These are phyloP conservation scores for Ectemnius cavifrons DNA, from an alignment of 2,888 invertebrate species.

Conservation along the genomic window DNA sequence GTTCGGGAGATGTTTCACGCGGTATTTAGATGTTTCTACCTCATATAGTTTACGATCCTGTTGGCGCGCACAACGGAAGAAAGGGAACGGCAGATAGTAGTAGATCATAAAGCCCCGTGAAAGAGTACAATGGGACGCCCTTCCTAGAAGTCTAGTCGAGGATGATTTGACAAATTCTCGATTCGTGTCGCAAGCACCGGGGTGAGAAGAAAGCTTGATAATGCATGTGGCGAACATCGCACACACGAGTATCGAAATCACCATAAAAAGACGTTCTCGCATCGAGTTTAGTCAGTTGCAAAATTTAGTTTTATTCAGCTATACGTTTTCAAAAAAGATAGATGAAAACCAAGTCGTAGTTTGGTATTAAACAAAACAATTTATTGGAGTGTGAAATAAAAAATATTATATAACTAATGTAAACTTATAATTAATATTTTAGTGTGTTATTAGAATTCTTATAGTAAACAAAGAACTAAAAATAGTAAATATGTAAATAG, in stretches of 20 bases:
- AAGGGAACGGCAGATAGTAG: conserved; percentile 55
- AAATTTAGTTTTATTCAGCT: too few species aligned
- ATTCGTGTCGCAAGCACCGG: conserved; percentile 26
- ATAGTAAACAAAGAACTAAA: too few species aligned
- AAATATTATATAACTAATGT: too few species aligned
- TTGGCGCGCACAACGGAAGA: conserved; percentile 56
- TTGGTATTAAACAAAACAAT: too few species aligned
- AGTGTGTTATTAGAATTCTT: too few species aligned
- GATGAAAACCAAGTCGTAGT: too few species aligned
- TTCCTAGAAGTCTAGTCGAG: conserved; percentile 55
- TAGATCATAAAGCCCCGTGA: conserved; percentile 58
- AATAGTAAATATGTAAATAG: too few species aligned
- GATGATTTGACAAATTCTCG: conserved; percentile 69
- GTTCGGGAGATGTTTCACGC: conserved; percentile 49
- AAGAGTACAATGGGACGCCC: conserved; percentile 60
- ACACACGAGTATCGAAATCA: conserved; percentile 64
- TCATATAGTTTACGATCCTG: conserved; percentile 74
- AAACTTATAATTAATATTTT: too few species aligned
- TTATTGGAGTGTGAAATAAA: too few species aligned
- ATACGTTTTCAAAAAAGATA: too few species aligned
- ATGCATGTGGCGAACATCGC: conserved; percentile 31
- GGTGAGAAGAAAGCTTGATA: too few species aligned
- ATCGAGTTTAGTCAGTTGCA: conserved; percentile 16
- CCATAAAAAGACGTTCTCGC: conserved; percentile 64
- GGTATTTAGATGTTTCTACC: conserved; percentile 72